Evolutionary conservation across 2,888 invertebrate genomes (phyloP), one percentile per base, ranked within the genome.

Genomic region (Copidosoma aretas): DNA sequence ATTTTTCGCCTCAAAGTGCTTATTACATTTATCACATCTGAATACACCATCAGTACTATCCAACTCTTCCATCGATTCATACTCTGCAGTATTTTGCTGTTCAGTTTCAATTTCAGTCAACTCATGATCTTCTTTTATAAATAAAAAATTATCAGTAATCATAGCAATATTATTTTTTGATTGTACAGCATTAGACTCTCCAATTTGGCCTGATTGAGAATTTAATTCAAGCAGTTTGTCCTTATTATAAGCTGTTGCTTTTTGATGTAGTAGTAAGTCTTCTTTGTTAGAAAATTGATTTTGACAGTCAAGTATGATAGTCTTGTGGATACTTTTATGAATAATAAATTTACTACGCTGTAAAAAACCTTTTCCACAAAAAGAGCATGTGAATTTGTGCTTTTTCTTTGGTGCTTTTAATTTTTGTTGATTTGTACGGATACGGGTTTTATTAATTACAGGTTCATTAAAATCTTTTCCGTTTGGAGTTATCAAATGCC

Each of bases 401-500:
- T 83, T 84, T 75, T 76, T 77, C 63, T 64, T 72, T 14, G 32
- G 8, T 32, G 54, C 8, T 63, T 68, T 67, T 32, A 68, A 59
- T 68, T 61, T 79, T 61, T 82, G 72, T 57, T 51, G 88, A 87
- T 71, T 88, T 83, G 88, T 87, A 21, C 88, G 84, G 0, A 87
- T 86, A 73, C 88, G 86, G 25, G 86, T 87, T 71, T 79, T 80
- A 71, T 88, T 87, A 2, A 90, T 85, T 14, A 91, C 87, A 1
- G 89, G 84, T 78, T 91, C 89, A 0, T 90, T 91, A 60, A 87
- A 78, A 79, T 87, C 85, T 75, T 86, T 85, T 4, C 89, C 88
- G 73, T 88, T 86, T 1, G 88, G 86, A 24, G 87, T 86, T 81
- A 90, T 90, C 71, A 91, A 82, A 75, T 90, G 90, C 0, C 91